Evolutionary conservation across 2,113 vertebrate genomes (phyloP), one percentile per base, ranked within the genome.

Genomic region (Podocnemis expansa): DNA sequence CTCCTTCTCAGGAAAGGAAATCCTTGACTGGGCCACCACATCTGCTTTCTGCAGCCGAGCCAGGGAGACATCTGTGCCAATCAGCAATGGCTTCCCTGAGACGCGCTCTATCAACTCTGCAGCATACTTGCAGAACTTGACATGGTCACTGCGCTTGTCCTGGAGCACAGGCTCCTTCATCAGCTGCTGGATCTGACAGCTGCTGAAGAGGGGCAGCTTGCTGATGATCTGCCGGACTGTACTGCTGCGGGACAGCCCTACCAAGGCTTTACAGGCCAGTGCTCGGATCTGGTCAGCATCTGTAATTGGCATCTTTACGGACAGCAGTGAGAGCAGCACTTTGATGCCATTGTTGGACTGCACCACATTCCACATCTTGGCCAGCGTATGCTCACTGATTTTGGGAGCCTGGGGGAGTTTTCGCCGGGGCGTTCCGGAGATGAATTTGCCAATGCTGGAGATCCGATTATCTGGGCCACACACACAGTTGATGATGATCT

Each of bases 341-440:
- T 99, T 99, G 97, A 99, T 99, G 95, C 99, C 99, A 0, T 99
- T 99, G 98, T 99, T 99, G 75, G 99, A 99, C 96, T 99, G 99
- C 13, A 99, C 99, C 93, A 99, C 99, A 2, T 99, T 99, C 99
- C 99, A 99, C 99, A 99, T 99, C 97, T 99, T 99, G 52, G 98
- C 98, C 89, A 99, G 98, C 0, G 99, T 99, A 56, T 99, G 99
- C 97, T 99, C 99, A 0, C 98, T 99, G 96, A 98, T 98, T 96
- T 99, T 99, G 93, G 98, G 98, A 17, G 98, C 98, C 96, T 99
- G 99, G 45, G 99, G 99, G 82, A 99, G 97, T 84, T 99, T 99
- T 12, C 99, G 98, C 1, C 99, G 99, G 43, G 99, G 99, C 12
- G 99, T 99, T 67, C 99, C 99, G 5, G 99, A 99, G 80, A 99